Conservation (phyloP, 1,140 invertebrate species). For the Ganaspis sp. region DNA sequence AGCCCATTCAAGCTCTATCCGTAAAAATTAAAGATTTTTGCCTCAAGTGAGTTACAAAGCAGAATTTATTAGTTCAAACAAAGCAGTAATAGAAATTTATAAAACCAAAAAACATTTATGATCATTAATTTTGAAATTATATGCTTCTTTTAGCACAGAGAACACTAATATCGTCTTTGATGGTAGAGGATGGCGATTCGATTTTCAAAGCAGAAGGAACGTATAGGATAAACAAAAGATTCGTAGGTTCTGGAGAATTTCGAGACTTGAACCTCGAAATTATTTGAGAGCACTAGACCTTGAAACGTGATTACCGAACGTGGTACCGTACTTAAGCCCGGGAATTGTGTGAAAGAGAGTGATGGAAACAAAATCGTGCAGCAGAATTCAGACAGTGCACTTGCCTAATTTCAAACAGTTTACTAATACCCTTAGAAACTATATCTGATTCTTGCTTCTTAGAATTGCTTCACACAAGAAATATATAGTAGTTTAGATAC, state of each 20-base stretch:
- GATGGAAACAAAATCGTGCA: conserved; percentile 5
- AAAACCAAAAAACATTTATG: not conserved
- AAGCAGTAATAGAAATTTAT: not conserved
- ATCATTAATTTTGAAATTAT: no score
- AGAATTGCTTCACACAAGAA: not conserved
- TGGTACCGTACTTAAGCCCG: not conserved
- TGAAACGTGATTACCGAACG: not conserved
- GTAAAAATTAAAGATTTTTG: not conserved
- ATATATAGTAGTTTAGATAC: not conserved
- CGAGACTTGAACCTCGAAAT: not conserved
- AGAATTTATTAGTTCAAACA: not conserved
- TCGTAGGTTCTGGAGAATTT: not conserved
- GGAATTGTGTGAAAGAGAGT: not conserved
- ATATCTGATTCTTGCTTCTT: not conserved
- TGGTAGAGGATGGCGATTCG: not conserved
- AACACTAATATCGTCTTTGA: no score
- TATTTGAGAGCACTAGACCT: conserved; percentile 4
- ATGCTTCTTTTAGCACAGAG: no score
- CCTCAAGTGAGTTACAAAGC: not conserved
- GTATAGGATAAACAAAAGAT: not conserved
- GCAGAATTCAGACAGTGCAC: not conserved
- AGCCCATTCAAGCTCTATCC: not conserved
- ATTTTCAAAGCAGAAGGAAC: conserved; percentile 1
- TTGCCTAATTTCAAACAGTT: not conserved
- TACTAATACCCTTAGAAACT: not conserved